Percentiles rank a stretch among this genome's conserved stretches.
These are phyloP conservation scores for Nemopilema nomurai DNA, from an alignment of 30 jellyfish, hydroid and myxozoan genomes.

Conservation along the genomic window DNA sequence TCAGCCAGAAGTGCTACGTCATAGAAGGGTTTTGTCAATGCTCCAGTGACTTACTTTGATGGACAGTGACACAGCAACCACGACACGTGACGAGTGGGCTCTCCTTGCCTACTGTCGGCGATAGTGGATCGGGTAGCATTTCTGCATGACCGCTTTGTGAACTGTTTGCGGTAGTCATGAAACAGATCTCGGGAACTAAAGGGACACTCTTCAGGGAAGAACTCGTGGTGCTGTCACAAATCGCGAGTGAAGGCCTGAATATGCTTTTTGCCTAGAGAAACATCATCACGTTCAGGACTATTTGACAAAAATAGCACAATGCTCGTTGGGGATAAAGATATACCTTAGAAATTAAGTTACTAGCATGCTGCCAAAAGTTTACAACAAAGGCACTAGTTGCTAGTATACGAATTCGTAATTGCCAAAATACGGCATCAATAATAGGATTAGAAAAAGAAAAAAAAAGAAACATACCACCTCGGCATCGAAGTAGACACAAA, in stretches of 20 bases:
- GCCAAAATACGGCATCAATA: too few relatives aligned
- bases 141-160: not conserved
- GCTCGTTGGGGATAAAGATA: too few relatives aligned
- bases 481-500: slow-evolving; percentile 81
- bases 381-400: too few relatives aligned
- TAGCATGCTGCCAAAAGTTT: too few relatives aligned
- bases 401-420: too few relatives aligned
- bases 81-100: slow-evolving; percentile 53
- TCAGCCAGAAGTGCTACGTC: too few relatives aligned
- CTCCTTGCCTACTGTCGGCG: slow-evolving; percentile 44
- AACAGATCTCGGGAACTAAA: slow-evolving; percentile 63
- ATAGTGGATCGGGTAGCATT: slow-evolving; percentile 14
- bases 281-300: too few relatives aligned
- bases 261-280: slow-evolving; percentile 10
- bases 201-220: not conserved
- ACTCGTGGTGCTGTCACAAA: not conserved
- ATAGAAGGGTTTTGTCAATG: not conserved
- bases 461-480: slow-evolving; percentile 42
- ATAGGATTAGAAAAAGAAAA: too few relatives aligned
- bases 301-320: too few relatives aligned
- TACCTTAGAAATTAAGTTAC: too few relatives aligned
- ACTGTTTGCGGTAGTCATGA: slow-evolving; percentile 6
- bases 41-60: slow-evolving; percentile 53
- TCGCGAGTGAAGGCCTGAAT: not conserved
- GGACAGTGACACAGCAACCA: slow-evolving; percentile 67